These are phyloP conservation scores for Ariopsis seemanni DNA, from an alignment of 2,113 vertebrate genomes.

Conservation along the genomic window DNA sequence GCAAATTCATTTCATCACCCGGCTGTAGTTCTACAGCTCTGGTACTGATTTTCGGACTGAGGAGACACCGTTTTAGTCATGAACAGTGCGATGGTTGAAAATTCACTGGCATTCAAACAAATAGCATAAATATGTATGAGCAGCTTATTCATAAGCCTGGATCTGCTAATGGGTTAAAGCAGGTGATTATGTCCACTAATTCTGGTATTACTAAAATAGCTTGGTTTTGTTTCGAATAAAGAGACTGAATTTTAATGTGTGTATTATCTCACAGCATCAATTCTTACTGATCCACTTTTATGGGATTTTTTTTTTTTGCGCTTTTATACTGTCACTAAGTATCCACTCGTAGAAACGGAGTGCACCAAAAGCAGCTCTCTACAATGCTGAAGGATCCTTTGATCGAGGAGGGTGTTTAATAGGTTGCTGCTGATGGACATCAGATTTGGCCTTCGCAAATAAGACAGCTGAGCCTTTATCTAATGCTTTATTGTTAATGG, in stretches of 20 bases:
- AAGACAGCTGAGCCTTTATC: conserved; percentile 17
- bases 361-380: not conserved
- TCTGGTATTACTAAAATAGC: not conserved
- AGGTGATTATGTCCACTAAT: not conserved
- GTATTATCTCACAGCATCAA: conserved; percentile 7
- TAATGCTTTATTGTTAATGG: conserved; percentile 53
- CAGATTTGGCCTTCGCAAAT: conserved; percentile 36
- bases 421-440: conserved; percentile 34
- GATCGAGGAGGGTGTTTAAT: not conserved
- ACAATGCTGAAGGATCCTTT: conserved; percentile 22
- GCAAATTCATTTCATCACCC: not conserved
- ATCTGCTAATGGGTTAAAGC: not conserved
- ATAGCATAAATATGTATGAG: not conserved
- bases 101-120: conserved; percentile 1
- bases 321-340: not conserved
- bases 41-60: not conserved
- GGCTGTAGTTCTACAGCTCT: not conserved
- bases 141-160: not conserved
- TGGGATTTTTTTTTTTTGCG: not conserved
- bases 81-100: not conserved
- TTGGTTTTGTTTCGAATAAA: too few species aligned
- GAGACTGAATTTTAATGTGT: too few species aligned
- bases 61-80: not conserved
- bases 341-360: not conserved
- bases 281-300: conserved; percentile 15